These are phyloP conservation scores for Aurelia aurita DNA, from an alignment of 30 jellyfish, hydroid and myxozoan species.

Conservation along the genomic window DNA sequence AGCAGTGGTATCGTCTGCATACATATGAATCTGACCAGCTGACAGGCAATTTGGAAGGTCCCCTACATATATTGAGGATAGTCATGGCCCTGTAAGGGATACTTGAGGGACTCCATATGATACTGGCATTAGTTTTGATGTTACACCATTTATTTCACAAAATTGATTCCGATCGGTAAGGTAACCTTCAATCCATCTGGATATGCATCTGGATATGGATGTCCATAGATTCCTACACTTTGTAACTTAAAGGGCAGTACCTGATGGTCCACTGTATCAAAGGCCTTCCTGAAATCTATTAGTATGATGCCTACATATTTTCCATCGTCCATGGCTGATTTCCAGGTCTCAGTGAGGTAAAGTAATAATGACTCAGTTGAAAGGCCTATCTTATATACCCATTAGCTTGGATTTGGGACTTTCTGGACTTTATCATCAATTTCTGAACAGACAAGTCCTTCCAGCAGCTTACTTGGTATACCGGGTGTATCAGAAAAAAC, in stretches of 20 bases:
- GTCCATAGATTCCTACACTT: slow-evolving; percentile 19
- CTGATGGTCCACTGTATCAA: slow-evolving; percentile 29
- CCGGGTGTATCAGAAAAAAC: too few relatives aligned
- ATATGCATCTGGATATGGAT: background rate
- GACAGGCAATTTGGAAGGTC: slow-evolving; percentile 48
- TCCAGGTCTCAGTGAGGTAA: slow-evolving; percentile 47
- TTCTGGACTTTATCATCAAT: slow-evolving; percentile 18
- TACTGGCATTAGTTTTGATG: slow-evolving; percentile 1
- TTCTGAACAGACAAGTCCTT: slow-evolving; percentile 14
- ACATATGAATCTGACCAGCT: slow-evolving; percentile 20
- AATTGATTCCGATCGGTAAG: slow-evolving; percentile 16
- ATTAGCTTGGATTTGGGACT: slow-evolving; percentile 33
- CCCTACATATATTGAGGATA: slow-evolving; percentile 24
- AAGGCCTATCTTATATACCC: slow-evolving; percentile 14
- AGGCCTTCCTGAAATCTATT: slow-evolving; percentile 38
- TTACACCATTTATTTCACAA: slow-evolving; percentile 8
- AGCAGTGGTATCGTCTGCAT: slow-evolving; percentile 30
- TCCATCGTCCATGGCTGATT: slow-evolving; percentile 26
- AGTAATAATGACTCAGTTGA: slow-evolving; percentile 33
- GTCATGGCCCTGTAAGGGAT: slow-evolving; percentile 24
- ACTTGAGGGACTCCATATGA: slow-evolving; percentile 46
- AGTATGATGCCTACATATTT: slow-evolving; percentile 29
- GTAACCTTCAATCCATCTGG: background rate
- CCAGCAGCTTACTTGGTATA: slow-evolving; percentile 38
- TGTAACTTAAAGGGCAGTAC: slow-evolving; percentile 9